Base-by-base conservation (phyloP, 2,797 vertebrate species). In the Phataginus tricuspis region DNA sequence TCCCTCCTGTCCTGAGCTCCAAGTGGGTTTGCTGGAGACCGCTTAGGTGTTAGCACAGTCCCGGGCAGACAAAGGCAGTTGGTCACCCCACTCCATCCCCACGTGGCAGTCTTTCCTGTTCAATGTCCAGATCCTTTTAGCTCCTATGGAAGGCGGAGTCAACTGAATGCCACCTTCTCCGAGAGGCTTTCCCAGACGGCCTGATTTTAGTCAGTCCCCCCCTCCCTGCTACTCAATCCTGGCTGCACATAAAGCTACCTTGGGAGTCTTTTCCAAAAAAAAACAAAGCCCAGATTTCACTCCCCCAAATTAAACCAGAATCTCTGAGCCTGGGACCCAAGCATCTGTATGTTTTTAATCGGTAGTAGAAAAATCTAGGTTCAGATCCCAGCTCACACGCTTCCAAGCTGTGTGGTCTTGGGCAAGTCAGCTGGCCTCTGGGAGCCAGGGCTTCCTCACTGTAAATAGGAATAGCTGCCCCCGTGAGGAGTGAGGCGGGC, bases 91-190 rank as follows among this genome's bases (percentile, higher is more conserved):
- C n/a, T 64, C 25, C 19, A 64, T 10, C n/a, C 16, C n/a, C 23
- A 31, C 2, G 8, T 4, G 25, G 27, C 37, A 31, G 12, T 19
- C 59, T 27, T 21, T 31, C 27, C 55, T 11, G 18, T 25, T 21
- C 14, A 4, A 4, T 4, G 0, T 9, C 49, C 39, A 29, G 29
- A 23, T 80, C 18, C n/a, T 15, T 57, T 63, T 1, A 27, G 7
- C 25, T 59, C 37, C 55, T 4, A 5, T 0, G 4, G 13, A 10
- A 14, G 1, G 10, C 19, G 23, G 18, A 49, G 6, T 37, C 45
- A 4, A 19, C 37, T 34, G 18, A n/a, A n/a, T 4, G 10, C 53
- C 29, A 6, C 51, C 7, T 12, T 37, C 57, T 72, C 37, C 34
- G 66, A 72, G 66, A 51, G 37, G 8, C 34, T 31, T 75, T 88